phyloP scores from a whole-genome alignment of 2,888 invertebrate genomes.

The Phengaris arion region DNA sequence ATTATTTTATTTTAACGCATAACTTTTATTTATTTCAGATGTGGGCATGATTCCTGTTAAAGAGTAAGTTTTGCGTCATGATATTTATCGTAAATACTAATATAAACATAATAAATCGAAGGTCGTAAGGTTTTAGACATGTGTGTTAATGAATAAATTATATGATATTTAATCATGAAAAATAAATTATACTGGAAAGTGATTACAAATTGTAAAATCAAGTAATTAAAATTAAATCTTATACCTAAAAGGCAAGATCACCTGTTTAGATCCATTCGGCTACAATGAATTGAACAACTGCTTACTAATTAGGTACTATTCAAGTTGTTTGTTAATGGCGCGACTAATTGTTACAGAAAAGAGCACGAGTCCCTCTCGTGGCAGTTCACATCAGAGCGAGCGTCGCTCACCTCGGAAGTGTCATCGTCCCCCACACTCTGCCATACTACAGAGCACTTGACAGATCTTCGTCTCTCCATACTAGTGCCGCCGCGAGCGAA shows the following conservation, averaged over 20 bases:
- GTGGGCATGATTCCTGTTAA: constrained; percentile 96
- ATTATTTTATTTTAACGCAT: not conserved
- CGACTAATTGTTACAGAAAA: constrained; percentile 74
- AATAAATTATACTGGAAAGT: too few relatives aligned
- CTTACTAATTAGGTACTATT: too few relatives aligned
- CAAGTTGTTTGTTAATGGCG: not conserved
- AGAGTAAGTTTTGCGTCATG: constrained; percentile 86
- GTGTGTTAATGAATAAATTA: too few relatives aligned
- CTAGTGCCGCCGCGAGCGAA: constrained; percentile 90
- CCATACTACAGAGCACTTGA: constrained; percentile 65
- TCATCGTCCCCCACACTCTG: constrained; percentile 70
- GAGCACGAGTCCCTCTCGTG: constrained; percentile 88
- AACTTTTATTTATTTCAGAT: constrained; percentile 81
- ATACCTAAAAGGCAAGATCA: too few relatives aligned
- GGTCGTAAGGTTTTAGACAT: too few relatives aligned
- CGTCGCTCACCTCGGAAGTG: constrained; percentile 79
- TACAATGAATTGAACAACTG: not conserved
- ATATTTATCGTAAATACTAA: too few relatives aligned
- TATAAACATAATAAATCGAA: too few relatives aligned
- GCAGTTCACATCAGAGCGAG: constrained; percentile 85
- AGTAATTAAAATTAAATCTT: too few relatives aligned
- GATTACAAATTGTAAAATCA: too few relatives aligned
- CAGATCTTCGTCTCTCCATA: constrained; percentile 86
- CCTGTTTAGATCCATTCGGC: not conserved
- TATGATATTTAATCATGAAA: too few relatives aligned